These are phyloP conservation scores for Pantherophis guttatus DNA, from an alignment of 2,113 vertebrate genomes.

Conservation along the genomic window DNA sequence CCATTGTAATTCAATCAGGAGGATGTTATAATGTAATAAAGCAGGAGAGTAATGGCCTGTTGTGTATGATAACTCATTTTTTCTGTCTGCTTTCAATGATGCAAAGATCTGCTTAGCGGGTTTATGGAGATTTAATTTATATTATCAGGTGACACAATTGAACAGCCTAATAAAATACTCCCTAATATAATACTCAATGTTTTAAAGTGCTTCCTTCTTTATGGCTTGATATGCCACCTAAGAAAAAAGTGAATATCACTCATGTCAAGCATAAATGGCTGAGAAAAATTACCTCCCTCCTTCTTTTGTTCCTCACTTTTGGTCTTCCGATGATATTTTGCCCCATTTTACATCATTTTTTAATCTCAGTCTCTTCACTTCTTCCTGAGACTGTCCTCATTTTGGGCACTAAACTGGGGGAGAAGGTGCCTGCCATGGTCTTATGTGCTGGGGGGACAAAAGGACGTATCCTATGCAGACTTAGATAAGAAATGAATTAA, in stretches of 20 bases:
- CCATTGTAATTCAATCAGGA: conserved; percentile 17
- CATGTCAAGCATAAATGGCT: not conserved
- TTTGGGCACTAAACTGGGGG: not conserved
- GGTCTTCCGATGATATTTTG: not conserved
- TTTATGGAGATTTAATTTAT: conserved; percentile 39
- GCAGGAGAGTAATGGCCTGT: conserved; percentile 15
- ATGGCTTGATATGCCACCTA: conserved; percentile 7
- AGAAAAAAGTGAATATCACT: not conserved
- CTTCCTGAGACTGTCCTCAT: not conserved
- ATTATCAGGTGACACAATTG: conserved; percentile 16
- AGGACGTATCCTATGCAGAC: not conserved
- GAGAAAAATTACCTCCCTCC: not conserved
- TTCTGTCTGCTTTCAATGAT: conserved; percentile 27
- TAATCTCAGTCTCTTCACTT: not conserved
- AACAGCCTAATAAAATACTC: conserved; percentile 19
- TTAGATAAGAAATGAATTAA: not conserved
- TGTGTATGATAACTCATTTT: conserved; percentile 8
- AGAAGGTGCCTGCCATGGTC: not conserved
- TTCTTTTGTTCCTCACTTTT: not conserved
- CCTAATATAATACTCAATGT: not conserved
- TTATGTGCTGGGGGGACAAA: not conserved
- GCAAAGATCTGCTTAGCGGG: conserved; percentile 28
- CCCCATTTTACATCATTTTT: not conserved
- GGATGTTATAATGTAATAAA: conserved; percentile 21
- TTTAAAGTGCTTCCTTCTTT: conserved; percentile 12